phyloP scores from a whole-genome alignment of 2,113 vertebrate species.

The Calonectris borealis region DNA sequence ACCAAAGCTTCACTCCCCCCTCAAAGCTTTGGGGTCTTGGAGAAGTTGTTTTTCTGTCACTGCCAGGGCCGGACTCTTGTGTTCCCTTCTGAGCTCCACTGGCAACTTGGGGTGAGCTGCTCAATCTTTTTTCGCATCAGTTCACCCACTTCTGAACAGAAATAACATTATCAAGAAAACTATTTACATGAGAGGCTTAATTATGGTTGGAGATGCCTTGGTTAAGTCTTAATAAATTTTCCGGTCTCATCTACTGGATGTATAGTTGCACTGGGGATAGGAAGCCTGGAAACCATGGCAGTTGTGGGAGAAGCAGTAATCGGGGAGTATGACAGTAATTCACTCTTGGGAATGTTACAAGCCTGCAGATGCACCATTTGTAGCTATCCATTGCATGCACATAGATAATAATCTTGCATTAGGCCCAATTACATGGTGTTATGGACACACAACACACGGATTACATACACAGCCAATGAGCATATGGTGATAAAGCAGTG shows the following conservation, averaged over 20 bases:
- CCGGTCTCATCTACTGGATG: not conserved
- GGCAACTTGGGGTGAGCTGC: not conserved
- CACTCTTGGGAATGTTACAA: not conserved
- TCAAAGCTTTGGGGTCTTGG: not conserved
- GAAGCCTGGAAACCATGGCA: not conserved
- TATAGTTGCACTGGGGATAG: not conserved
- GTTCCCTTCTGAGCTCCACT: not conserved
- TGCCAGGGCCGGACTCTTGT: no score
- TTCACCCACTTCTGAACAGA: not conserved
- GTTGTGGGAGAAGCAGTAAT: not conserved
- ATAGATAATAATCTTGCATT: conserved; percentile 74
- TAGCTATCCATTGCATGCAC: conserved; percentile 59
- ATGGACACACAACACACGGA: conserved; percentile 68
- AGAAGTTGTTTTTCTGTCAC: not conserved
- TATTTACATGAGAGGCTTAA: not conserved
- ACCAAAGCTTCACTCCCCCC: rapidly evolving
- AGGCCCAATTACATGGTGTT: conserved; percentile 78
- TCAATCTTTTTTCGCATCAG: not conserved
- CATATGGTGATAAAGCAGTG: conserved; percentile 59
- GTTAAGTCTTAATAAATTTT: conserved; percentile 26
- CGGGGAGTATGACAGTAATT: not conserved
- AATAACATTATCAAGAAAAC: not conserved
- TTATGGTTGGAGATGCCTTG: not conserved
- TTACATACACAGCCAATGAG: conserved; percentile 54
- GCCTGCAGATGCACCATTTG: conserved; percentile 53